A percentile compares a stretch with the other conserved stretches of the same genome.
phyloP scores from a whole-genome alignment of 2,113 vertebrate species.

The Ammodytes dubius region DNA sequence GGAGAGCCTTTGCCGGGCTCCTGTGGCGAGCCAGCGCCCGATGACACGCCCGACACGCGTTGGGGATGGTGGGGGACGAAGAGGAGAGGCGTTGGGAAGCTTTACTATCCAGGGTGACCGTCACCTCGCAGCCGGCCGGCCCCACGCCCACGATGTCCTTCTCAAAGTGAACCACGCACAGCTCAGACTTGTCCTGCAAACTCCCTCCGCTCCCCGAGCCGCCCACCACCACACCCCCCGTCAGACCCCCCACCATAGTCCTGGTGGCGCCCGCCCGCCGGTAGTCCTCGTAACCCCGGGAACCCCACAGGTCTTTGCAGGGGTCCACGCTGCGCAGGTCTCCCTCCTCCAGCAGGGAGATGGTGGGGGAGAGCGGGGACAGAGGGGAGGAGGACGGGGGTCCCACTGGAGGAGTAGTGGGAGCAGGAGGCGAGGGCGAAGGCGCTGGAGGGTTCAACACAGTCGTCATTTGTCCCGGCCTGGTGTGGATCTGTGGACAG shows the following conservation, averaged over 20 bases:
- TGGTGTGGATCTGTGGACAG: slow-evolving; percentile 82
- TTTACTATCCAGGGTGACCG: slow-evolving; percentile 84
- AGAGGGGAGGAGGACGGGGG: slow-evolving; percentile 79
- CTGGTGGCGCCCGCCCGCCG: slow-evolving; percentile 85
- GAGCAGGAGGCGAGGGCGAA: slow-evolving; percentile 82
- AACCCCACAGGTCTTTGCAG: slow-evolving; percentile 90
- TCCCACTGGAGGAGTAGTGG: slow-evolving; percentile 80
- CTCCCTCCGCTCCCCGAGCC: slow-evolving; percentile 64
- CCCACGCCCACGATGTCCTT: slow-evolving; percentile 85
- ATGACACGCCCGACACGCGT: slow-evolving; percentile 78
- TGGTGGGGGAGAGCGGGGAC: slow-evolving; percentile 84
- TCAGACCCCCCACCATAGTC: slow-evolving; percentile 85
- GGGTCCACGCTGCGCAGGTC: slow-evolving; percentile 88
- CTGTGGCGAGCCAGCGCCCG: slow-evolving; percentile 82
- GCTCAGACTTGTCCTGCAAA: slow-evolving; percentile 83
- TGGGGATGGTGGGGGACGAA: slow-evolving; percentile 83
- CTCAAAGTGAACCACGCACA: slow-evolving; percentile 89
- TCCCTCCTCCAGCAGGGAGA: slow-evolving; percentile 86
- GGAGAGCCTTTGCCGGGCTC: slow-evolving; percentile 83
- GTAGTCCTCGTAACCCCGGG: slow-evolving; percentile 92
- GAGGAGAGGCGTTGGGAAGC: slow-evolving; percentile 79
- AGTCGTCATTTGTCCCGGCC: slow-evolving; percentile 82
- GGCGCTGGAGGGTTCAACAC: slow-evolving; percentile 84
- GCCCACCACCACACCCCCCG: slow-evolving; percentile 86
- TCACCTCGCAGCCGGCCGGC: slow-evolving; percentile 82